These are phyloP conservation scores for Siniperca scherzeri DNA, from an alignment of 2,797 vertebrate genomes.

Conservation along the genomic window DNA sequence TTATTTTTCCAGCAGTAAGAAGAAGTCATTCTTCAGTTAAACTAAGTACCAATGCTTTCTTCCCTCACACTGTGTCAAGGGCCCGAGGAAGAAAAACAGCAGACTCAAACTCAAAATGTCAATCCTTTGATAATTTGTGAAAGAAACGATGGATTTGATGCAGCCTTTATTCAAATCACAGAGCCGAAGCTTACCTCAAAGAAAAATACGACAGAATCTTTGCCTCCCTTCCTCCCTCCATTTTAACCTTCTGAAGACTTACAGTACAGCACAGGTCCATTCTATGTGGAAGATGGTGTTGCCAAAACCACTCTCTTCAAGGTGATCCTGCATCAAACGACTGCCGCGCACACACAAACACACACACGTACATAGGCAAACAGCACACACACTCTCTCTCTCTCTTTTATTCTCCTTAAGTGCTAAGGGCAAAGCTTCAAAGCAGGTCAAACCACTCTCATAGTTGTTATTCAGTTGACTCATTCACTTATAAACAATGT, in stretches of 20 bases:
- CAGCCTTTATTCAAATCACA: constrained; percentile 57
- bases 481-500: constrained; percentile 72
- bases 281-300: constrained; percentile 49
- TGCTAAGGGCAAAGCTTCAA: constrained; percentile 74
- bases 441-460: constrained; percentile 73
- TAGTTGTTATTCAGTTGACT: constrained; percentile 69
- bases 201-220: constrained; percentile 23
- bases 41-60: constrained; percentile 44
- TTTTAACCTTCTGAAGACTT: constrained; percentile 53
- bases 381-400: constrained; percentile 32
- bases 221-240: constrained; percentile 41
- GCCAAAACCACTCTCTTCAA: constrained; percentile 69
- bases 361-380: not conserved
- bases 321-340: constrained; percentile 74
- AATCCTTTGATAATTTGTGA: constrained; percentile 69
- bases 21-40: constrained; percentile 46
- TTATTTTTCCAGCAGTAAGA: constrained; percentile 31
- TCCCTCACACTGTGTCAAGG: constrained; percentile 43
- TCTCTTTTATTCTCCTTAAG: constrained; percentile 67
- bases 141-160: constrained; percentile 55
- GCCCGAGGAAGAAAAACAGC: constrained; percentile 43
- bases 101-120: constrained; percentile 58
- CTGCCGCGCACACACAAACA: constrained; percentile 21
- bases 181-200: constrained; percentile 32
- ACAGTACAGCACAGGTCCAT: constrained; percentile 33